A percentile compares a stretch with the other conserved stretches of the same genome.
phyloP scores from a whole-genome alignment of 2,113 vertebrate species.

The Todiramphus chloris region DNA sequence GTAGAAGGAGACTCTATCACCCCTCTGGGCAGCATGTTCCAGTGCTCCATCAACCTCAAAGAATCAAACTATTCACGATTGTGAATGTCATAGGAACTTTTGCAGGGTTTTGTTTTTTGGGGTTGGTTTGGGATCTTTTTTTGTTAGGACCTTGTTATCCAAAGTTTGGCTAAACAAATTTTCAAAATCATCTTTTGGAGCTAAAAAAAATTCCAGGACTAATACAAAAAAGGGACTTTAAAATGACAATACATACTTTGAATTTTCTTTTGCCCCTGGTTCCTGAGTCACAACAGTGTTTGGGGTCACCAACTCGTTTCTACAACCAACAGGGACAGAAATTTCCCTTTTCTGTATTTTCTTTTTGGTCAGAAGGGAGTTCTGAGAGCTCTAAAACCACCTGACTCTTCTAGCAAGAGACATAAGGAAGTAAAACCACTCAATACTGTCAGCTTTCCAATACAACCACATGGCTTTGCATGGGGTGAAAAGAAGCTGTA shows the following conservation, averaged over 20 bases:
- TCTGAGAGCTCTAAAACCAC: background rate
- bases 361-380: background rate
- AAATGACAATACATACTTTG: background rate
- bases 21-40: background rate
- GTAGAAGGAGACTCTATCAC: background rate
- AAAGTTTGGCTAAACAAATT: background rate
- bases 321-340: background rate
- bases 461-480: background rate
- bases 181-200: background rate
- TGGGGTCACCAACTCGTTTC: background rate
- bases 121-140: background rate
- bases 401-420: background rate
- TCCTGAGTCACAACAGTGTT: background rate
- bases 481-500: background rate
- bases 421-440: background rate
- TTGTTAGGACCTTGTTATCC: background rate
- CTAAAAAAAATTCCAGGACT: background rate
- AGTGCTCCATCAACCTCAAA: background rate
- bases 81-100: background rate
- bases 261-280: background rate
- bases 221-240: background rate
- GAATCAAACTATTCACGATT: background rate
- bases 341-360: background rate
- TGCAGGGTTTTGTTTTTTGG: background rate
- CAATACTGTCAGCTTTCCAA: background rate